Base-by-base conservation (phyloP, 1,140 invertebrate genomes). In the Pseudoatta argentina region DNA sequence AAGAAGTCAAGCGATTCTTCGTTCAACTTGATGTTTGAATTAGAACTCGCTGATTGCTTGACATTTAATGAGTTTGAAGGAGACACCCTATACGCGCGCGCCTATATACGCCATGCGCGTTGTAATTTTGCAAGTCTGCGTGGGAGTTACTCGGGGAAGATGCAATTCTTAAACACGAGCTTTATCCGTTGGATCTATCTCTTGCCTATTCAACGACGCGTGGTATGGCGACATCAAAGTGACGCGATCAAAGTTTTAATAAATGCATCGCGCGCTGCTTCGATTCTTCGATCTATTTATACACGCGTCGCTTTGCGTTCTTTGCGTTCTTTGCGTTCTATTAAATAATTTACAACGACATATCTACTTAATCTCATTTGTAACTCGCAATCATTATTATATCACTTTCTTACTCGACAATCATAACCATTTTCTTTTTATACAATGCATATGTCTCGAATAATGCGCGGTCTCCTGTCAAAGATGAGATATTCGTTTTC, bases 121-220 rank as follows among this genome's bases (percentile, higher is more conserved):
- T 3, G n/a, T 24, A 67, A 88, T 87, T 88, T 88, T 87, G 53
- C 48, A 67, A 51, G 14, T 10, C 51, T 51, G 53, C 71, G 83
- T 69, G n/a, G 44, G 79, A 10, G 69, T 39, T 1, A 44, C 67
- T 24, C 24, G 27, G 4, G 16, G 30, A 51, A 51, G 63, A 57
- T 57, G 59, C 51, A 18, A 85, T 85, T 57, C 39, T 85, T 24
- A 83, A 76, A 61, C 24, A 48, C 48, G 55, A 83, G 72, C 66
- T 16, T 77, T 44, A 82, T 82, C 53, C 66, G 51, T 59, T 10
- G 12, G 18, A 69, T 55, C 21, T 51, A 76, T 39, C 73, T 39
- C 73, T 64, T 7, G 71, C 59, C n/a, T 30, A 48, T 59, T 71
- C 77, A 69, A 6, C 51, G 67, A 44, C 27, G 55, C 69, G 24